phyloP scores from a whole-genome alignment of 2,797 vertebrate genomes.

The Adelosebastes latens region DNA sequence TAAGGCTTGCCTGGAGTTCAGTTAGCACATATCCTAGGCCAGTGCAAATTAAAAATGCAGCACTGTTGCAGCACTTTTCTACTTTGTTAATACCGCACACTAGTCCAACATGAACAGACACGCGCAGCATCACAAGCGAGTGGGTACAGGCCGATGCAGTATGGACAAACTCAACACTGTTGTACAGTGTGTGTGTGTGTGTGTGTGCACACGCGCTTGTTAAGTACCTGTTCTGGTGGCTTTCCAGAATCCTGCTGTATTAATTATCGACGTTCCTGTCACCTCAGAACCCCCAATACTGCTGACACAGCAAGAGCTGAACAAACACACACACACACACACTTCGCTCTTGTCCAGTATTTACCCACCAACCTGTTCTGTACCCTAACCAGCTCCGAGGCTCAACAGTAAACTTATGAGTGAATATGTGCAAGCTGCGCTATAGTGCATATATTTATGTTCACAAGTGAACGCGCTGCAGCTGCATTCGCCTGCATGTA shows the following conservation, averaged over 20 bases:
- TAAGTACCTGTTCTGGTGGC: constrained; percentile 67
- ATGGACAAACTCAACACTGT: not conserved
- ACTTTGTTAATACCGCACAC: not conserved
- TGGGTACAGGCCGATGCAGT: not conserved
- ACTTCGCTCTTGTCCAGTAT: constrained; percentile 29
- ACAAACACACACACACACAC: constrained; percentile 23
- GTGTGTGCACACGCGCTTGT: constrained; percentile 11
- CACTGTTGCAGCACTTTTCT: not conserved
- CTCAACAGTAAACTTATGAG: not conserved
- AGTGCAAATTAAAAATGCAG: constrained; percentile 10
- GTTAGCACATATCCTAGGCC: not conserved
- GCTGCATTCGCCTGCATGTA: not conserved
- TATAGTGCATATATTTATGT: not conserved
- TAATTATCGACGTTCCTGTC: constrained; percentile 80
- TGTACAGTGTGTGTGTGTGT: constrained; percentile 9
- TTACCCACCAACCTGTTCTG: constrained; percentile 36
- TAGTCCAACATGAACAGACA: constrained; percentile 9
- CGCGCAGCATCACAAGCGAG: constrained; percentile 20
- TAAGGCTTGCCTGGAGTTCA: not conserved
- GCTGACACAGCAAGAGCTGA: constrained; percentile 58
- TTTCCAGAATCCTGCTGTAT: constrained; percentile 75
- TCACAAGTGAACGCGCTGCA: not conserved
- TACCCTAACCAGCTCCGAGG: constrained; percentile 24
- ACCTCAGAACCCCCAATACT: constrained; percentile 63
- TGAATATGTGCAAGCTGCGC: too few relatives aligned